phyloP scores from a whole-genome alignment of 2,888 invertebrate genomes.

The Thyatira batis region DNA sequence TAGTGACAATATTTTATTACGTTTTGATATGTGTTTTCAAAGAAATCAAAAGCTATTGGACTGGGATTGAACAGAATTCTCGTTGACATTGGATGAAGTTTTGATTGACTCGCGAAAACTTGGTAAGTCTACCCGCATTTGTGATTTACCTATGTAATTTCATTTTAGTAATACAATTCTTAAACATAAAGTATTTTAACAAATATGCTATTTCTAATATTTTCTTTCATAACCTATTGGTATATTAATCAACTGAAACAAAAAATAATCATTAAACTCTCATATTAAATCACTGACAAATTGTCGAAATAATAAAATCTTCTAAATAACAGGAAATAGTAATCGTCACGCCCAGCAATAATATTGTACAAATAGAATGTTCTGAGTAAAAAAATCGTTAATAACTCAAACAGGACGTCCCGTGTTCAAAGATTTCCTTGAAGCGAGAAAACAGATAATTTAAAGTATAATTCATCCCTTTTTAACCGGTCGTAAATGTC shows the following conservation, averaged over 20 bases:
- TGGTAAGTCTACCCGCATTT: conserved; percentile 30
- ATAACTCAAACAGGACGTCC: conserved; percentile 16
- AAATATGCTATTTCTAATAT: no score
- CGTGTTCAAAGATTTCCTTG: conserved; percentile 28
- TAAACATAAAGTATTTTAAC: no score
- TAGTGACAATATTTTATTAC: conserved; percentile 68
- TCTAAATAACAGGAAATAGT: neutral
- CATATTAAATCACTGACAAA: no score
- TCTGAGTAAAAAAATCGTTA: conserved; percentile 14
- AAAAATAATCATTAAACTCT: no score
- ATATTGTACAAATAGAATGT: neutral
- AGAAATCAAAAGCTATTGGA: conserved; percentile 62
- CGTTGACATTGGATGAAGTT: conserved; percentile 36
- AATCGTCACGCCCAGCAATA: neutral
- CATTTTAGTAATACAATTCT: no score
- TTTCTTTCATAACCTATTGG: no score
- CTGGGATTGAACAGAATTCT: conserved; percentile 40
- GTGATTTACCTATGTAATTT: no score
- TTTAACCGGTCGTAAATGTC: conserved; percentile 15
- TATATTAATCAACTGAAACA: no score
- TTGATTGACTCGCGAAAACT: conserved; percentile 20
- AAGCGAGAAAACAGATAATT: conserved; percentile 10
- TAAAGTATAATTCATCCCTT: conserved; percentile 21
- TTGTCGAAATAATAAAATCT: neutral
- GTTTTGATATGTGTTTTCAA: conserved; percentile 61